A percentile compares a stretch with the other conserved stretches of the same genome.
phyloP scores from a whole-genome alignment of 2,113 vertebrate genomes.

The Otolemur garnettii region DNA sequence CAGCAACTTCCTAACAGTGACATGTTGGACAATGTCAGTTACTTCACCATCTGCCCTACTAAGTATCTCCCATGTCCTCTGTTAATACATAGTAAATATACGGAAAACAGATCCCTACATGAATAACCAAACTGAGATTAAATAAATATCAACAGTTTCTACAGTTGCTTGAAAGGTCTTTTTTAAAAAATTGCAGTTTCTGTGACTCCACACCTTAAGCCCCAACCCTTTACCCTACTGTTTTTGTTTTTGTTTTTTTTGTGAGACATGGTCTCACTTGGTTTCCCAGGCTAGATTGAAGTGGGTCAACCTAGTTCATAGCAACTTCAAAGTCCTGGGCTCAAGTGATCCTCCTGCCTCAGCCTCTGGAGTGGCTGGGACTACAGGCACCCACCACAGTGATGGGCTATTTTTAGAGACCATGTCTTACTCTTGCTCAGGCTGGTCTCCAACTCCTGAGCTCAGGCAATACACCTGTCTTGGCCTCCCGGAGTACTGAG shows the following conservation, averaged over 20 bases:
- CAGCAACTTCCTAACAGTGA: rapidly evolving
- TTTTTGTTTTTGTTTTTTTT: neutral
- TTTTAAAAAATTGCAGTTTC: neutral
- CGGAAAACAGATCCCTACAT: neutral
- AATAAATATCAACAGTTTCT: neutral
- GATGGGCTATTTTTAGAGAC: too few species aligned
- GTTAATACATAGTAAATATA: neutral
- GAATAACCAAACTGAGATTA: neutral
- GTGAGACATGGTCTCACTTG: too few species aligned
- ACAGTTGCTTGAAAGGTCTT: neutral
- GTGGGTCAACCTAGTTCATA: too few species aligned
- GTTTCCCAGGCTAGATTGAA: too few species aligned
- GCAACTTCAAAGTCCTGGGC: too few species aligned
- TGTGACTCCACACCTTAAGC: neutral
- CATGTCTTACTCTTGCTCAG: too few species aligned
- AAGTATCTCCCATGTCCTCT: neutral
- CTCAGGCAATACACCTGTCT: neutral
- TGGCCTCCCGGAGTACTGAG: neutral
- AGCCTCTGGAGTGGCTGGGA: too few species aligned
- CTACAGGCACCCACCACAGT: too few species aligned
- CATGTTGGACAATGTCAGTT: neutral
- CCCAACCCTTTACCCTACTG: too few species aligned
- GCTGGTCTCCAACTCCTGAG: neutral
- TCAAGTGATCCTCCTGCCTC: too few species aligned
- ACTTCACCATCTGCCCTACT: neutral